Evolutionary conservation across 2,888 invertebrate species (phyloP).

Genomic region (Cerastis rubricosa): DNA sequence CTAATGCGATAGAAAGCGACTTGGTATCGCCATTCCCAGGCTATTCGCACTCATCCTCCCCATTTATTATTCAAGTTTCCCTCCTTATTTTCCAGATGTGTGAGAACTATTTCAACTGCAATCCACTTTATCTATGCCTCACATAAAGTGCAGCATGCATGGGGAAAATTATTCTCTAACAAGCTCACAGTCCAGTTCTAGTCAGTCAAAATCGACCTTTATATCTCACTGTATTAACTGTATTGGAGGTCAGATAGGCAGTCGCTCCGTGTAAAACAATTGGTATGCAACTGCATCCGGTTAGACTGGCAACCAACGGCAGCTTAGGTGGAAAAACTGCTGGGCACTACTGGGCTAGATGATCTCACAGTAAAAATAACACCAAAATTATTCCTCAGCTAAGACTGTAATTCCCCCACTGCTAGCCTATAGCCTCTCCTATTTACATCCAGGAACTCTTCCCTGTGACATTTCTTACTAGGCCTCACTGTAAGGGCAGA

Average conservation of each 20-base stretch:
- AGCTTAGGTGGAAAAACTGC: background rate
- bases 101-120: slow-evolving; percentile 2
- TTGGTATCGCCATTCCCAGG: slow-evolving; percentile 8
- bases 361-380: background rate
- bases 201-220: background rate
- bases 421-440: too few species aligned
- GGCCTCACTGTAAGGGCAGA: background rate
- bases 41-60: slow-evolving; percentile 11
- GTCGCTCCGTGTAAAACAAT: background rate
- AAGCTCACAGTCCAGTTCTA: background rate
- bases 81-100: background rate
- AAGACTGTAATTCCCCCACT: background rate
- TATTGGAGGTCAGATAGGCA: background rate
- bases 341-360: background rate
- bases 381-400: background rate
- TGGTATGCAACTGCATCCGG: background rate
- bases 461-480: background rate
- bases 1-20: slow-evolving; percentile 29
- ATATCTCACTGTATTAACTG: background rate
- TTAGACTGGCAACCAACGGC: background rate
- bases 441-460: background rate
- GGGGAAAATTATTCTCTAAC: background rate
- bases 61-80: slow-evolving; percentile 15
- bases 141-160: background rate
- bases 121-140: background rate